Evolutionary conservation across 2,888 invertebrate genomes (phyloP).

Genomic region (Campoplex nolae): DNA sequence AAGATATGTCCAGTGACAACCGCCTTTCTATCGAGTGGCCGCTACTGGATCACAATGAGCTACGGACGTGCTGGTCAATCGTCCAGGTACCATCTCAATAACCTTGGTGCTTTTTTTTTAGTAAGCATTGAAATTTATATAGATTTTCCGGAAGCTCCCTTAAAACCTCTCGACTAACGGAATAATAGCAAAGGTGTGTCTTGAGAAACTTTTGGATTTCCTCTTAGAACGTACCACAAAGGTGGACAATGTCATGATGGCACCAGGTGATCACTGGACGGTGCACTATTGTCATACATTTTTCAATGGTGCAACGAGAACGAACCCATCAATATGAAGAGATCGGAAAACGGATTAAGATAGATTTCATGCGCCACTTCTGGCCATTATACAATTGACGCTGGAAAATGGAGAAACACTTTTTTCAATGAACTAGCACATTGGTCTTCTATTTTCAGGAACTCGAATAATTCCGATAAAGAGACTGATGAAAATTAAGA

Average conservation of each 20-base stretch:
- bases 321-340: neutral
- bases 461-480: neutral
- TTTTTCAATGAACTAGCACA: neutral
- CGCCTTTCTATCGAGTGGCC: constrained; percentile 51
- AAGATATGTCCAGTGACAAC: constrained; percentile 41
- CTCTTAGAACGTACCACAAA: constrained; percentile 37
- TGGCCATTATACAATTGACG: neutral
- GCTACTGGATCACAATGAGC: constrained; percentile 52
- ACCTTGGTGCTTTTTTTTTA: constrained; percentile 12
- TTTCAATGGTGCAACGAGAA: neutral
- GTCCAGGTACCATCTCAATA: constrained; percentile 51
- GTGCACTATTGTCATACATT: neutral
- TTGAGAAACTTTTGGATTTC: constrained; percentile 46
- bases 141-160: constrained; percentile 66
- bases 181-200: constrained; percentile 54
- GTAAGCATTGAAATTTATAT: constrained; percentile 17
- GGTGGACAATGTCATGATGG: constrained; percentile 18
- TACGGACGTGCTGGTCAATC: constrained; percentile 28
- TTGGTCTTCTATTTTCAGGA: no score
- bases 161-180: constrained; percentile 52
- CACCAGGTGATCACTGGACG: constrained; percentile 44
- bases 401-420: neutral
- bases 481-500: neutral
- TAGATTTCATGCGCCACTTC: neutral
- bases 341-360: neutral